Percentiles rank a stretch among this genome's conserved stretches.
Evolutionary conservation across 1,140 invertebrate genomes (phyloP).

Genomic region (Halyomorpha halys): DNA sequence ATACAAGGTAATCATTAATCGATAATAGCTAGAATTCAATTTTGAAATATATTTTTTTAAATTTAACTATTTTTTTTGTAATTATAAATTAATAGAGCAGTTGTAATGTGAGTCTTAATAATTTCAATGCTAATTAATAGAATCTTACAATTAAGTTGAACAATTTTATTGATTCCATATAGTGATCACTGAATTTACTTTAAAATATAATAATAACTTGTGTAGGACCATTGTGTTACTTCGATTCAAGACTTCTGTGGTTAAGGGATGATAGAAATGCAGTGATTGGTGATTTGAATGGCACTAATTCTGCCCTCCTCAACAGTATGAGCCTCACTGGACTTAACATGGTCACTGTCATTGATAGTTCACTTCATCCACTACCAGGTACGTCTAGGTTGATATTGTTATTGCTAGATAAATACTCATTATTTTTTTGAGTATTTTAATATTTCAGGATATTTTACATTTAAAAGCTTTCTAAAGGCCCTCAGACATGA

Average conservation of each 20-base stretch:
- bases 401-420: no score
- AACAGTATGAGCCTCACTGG: slow-evolving; percentile 47
- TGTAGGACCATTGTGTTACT: slow-evolving; percentile 57
- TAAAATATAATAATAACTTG: background rate
- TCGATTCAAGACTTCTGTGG: slow-evolving; percentile 69
- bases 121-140: no score
- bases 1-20: slow-evolving; percentile 37
- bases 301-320: slow-evolving; percentile 62
- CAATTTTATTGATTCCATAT: no score
- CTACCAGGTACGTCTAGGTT: slow-evolving; percentile 43
- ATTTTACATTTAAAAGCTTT: no score
- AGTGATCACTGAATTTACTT: background rate
- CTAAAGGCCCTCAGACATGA: no score
- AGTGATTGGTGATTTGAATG: slow-evolving; percentile 63
- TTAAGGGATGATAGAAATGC: slow-evolving; percentile 62
- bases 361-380: slow-evolving; percentile 55
- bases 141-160: no score
- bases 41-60: background rate
- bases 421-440: no score
- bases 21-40: background rate
- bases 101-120: no score
- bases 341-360: slow-evolving; percentile 59
- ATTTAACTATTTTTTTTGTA: no score
- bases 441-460: no score
- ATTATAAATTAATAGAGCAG: no score